A percentile compares a stretch with the other conserved stretches of the same genome.
These are phyloP conservation scores for Avahi laniger DNA, from an alignment of 2,797 vertebrate genomes.

Conservation along the genomic window DNA sequence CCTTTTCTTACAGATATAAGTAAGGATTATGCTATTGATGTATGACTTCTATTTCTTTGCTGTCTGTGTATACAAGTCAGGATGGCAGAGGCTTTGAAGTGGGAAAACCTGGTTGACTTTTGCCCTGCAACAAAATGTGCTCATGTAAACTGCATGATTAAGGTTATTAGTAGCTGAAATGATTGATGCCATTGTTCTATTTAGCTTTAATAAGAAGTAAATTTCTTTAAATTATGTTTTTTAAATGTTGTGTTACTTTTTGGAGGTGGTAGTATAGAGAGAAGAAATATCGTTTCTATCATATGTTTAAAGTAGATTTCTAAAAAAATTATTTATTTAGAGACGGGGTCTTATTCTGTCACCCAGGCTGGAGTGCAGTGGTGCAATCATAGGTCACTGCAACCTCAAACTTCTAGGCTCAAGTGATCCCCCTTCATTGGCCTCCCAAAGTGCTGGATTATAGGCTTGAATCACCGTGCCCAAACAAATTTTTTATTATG, in stretches of 20 bases:
- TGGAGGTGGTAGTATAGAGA: neutral
- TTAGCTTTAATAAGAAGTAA: neutral
- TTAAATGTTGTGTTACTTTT: neutral
- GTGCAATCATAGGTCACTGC: neutral
- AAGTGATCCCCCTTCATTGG: neutral
- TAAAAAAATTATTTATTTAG: neutral
- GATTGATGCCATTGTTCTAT: neutral
- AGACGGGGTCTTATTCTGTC: neutral
- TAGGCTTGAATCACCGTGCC: neutral
- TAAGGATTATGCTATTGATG: slow-evolving; percentile 41
- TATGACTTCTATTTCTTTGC: slow-evolving; percentile 45
- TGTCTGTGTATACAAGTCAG: neutral
- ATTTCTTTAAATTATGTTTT: neutral
- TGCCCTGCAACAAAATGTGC: slow-evolving; percentile 17
- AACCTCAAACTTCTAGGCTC: neutral
- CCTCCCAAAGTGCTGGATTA: neutral
- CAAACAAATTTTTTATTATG: neutral
- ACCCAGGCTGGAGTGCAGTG: neutral
- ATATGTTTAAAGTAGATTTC: neutral
- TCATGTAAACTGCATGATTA: neutral
- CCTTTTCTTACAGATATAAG: neutral
- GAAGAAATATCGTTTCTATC: neutral
- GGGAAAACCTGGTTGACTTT: slow-evolving; percentile 53
- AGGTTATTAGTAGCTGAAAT: neutral
- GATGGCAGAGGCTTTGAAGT: slow-evolving; percentile 40